These are phyloP conservation scores for Polydrusus pterygomalis DNA, from an alignment of 2,888 invertebrate species.

Conservation along the genomic window DNA sequence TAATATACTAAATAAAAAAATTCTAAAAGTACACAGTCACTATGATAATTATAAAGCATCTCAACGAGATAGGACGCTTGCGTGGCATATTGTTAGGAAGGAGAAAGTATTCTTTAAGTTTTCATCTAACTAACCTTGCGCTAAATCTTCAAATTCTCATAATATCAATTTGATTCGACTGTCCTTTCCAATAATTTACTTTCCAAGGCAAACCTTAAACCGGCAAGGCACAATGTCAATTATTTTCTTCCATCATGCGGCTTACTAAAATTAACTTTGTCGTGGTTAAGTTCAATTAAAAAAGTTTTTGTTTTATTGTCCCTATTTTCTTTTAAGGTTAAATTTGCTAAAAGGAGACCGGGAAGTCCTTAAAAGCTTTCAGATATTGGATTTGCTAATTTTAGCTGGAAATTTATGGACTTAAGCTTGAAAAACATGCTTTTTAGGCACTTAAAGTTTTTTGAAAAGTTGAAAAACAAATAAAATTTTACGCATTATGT, in stretches of 20 bases:
- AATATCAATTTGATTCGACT: neutral
- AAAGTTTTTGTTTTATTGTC: constrained; percentile 34
- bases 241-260: constrained; percentile 17
- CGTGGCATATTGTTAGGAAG: no score
- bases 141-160: no score
- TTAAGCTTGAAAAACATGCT: constrained; percentile 1
- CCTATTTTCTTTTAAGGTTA: constrained; percentile 16
- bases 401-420: constrained; percentile 15
- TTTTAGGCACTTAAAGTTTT: constrained; percentile 14
- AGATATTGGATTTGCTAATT: constrained; percentile 18
- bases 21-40: no score
- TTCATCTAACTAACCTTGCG: no score
- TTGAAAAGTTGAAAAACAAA: constrained; percentile 6
- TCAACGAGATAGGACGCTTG: no score
- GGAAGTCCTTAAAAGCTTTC: constrained; percentile 15
- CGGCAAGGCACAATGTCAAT: constrained; percentile 5
- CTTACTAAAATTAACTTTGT: constrained; percentile 24
- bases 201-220: neutral
- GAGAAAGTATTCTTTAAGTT: no score
- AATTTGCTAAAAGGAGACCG: constrained; percentile 14
- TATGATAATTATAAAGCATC: no score
- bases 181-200: neutral
- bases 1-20: no score
- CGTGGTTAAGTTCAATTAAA: constrained; percentile 32
- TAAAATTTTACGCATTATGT: constrained; percentile 10